A percentile compares a stretch with the other conserved stretches of the same genome.
These are phyloP conservation scores for Bubo blakistoni DNA, from an alignment of 2,113 vertebrate species.

Conservation along the genomic window DNA sequence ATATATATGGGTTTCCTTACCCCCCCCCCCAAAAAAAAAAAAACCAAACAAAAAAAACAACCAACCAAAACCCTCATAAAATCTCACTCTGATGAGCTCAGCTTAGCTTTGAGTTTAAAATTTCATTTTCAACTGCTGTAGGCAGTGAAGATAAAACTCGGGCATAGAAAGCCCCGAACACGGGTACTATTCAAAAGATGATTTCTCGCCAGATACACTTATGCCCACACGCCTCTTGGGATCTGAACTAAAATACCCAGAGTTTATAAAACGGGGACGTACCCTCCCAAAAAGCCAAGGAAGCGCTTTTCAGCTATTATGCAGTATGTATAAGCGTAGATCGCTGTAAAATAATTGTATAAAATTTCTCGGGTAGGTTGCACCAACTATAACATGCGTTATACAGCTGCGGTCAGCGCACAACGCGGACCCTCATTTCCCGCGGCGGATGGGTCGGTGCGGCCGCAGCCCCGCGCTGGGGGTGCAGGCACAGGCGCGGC, in stretches of 20 bases:
- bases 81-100: not conserved
- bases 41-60: no score
- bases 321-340: not conserved
- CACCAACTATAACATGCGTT: rapidly evolving
- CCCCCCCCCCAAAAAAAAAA: not conserved
- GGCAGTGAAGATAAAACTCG: not conserved
- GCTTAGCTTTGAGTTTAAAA: not conserved
- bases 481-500: not conserved
- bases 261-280: not conserved
- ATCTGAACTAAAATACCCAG: not conserved
- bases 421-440: no score
- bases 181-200: rapidly evolving
- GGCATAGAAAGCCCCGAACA: not conserved
- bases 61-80: not conserved
- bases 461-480: rapidly evolving
- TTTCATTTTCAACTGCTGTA: not conserved
- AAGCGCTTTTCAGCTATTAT: not conserved
- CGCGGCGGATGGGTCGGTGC: no score
- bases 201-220: not conserved
- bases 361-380: rapidly evolving
- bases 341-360: rapidly evolving
- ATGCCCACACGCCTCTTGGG: not conserved
- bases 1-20: not conserved
- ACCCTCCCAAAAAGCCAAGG: not conserved
- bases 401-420: no score